A percentile compares a stretch with the other conserved stretches of the same genome.
phyloP scores from a whole-genome alignment of 2,797 vertebrate species.

The Melanotaenia trifasciata region DNA sequence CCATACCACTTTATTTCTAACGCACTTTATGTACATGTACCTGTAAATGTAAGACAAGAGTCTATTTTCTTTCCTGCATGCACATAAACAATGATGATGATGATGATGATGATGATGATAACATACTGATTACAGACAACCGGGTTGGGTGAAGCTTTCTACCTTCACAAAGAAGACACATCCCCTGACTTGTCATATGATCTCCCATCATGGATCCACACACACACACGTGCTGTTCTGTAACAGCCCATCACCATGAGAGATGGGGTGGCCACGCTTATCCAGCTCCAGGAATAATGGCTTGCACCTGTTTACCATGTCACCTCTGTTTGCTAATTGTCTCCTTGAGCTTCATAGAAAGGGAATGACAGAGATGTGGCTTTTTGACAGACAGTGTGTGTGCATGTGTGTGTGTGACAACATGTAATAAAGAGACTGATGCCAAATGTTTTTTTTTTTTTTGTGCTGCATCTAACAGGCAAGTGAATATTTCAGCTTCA shows the following conservation, averaged over 20 bases:
- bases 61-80: constrained; percentile 14
- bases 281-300: constrained; percentile 97
- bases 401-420: constrained; percentile 13
- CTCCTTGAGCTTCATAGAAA: constrained; percentile 95
- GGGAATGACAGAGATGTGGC: constrained; percentile 91
- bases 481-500: not conserved
- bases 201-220: constrained; percentile 66
- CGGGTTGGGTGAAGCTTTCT: constrained; percentile 89
- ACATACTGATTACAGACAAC: constrained; percentile 60
- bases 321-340: constrained; percentile 99
- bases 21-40: too few relatives aligned
- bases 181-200: constrained; percentile 94
- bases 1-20: too few relatives aligned
- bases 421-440: constrained; percentile 15
- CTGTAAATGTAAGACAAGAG: not conserved
- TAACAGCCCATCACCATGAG: constrained; percentile 87
- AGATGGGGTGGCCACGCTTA: constrained; percentile 94
- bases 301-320: constrained; percentile 98
- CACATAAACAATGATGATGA: constrained; percentile 4
- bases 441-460: not conserved
- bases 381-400: constrained; percentile 88
- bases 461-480: not conserved
- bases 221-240: constrained; percentile 31
- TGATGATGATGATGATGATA: constrained; percentile 25
- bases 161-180: constrained; percentile 88